Evolutionary conservation across 2,113 vertebrate species (phyloP), one percentile per base, ranked within the genome.

Genomic region (Phylloscopus whistleri): DNA sequence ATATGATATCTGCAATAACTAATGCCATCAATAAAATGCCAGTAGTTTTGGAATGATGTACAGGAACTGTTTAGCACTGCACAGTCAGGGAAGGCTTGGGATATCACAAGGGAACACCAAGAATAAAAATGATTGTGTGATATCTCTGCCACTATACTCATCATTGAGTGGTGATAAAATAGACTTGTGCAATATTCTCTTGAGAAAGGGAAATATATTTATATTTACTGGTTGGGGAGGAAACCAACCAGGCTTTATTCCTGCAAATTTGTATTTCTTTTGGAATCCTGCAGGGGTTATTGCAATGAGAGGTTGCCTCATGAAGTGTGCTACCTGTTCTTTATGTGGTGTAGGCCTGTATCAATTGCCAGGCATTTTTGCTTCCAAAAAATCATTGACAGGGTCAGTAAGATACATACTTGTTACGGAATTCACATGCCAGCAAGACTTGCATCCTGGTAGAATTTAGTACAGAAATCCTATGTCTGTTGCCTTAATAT

Each of bases 341-440:
- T 63, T 48, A 11, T 19, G 37, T 80, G 76, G 4, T 72, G 9
- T 37, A 75, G 35, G 55, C 17, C 13, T 78, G 49, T 48, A 58
- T 60, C 26, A 62, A 33, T 15, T 89, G 20, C 18, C 16, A 79
- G 52, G 17, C 10, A 33, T n/a, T 89, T 92, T 59, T 68, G 10
- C 55, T 92, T 82, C 39, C 37, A 5, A n/a, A 43, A 39, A 76
- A 49, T 37, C 64, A 21, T 6, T 58, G 56, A 27, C 6, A 30
- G 44, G 11, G 6, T 79, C 75, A 73, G 20, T 41, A 60, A 59
- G n/a, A 28, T 8, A 41, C 0, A 0, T 49, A 68, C 41, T 64
- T 87, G 10, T 56, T 74, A 11, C 0, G 6, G 49, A 84, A 72
- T 60, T 70, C 6, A 81, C 43, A 62, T 82, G 23, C 59, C 20